A percentile compares a stretch with the other conserved stretches of the same genome.
phyloP scores from a whole-genome alignment of 2,113 vertebrate species.

The Chaetodon auriga region DNA sequence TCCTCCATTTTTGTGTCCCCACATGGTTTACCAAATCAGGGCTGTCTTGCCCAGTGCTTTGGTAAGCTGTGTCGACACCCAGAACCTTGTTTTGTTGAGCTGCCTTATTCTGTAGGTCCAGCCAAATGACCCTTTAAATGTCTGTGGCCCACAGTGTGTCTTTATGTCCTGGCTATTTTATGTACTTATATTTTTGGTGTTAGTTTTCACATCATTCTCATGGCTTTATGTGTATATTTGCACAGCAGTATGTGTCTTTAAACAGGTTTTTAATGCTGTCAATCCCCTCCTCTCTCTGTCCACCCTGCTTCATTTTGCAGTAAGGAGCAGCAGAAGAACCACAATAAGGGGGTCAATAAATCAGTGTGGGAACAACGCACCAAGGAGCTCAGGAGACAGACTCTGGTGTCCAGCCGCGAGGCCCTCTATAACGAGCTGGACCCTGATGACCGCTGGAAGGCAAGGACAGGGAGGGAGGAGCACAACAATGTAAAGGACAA shows the following conservation, averaged over 20 bases:
- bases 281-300: slow-evolving; percentile 14
- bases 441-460: slow-evolving; percentile 93
- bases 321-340: slow-evolving; percentile 95
- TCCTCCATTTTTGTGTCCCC: slow-evolving; percentile 58
- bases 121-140: slow-evolving; percentile 62
- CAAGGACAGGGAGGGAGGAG: slow-evolving; percentile 76
- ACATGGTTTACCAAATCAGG: slow-evolving; percentile 67
- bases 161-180: slow-evolving; percentile 69
- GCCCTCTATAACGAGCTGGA: slow-evolving; percentile 94
- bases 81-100: slow-evolving; percentile 40
- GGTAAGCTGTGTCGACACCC: slow-evolving; percentile 66
- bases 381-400: slow-evolving; percentile 93
- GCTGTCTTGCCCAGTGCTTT: slow-evolving; percentile 54
- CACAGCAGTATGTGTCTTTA: neutral
- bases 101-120: slow-evolving; percentile 54
- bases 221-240: slow-evolving; percentile 55
- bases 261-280: slow-evolving; percentile 15
- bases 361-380: slow-evolving; percentile 97
- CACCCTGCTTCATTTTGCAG: slow-evolving; percentile 77
- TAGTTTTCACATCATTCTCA: slow-evolving; percentile 66
- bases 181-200: slow-evolving; percentile 68
- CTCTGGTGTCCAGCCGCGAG: slow-evolving; percentile 92
- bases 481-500: slow-evolving; percentile 83
- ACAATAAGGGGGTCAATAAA: slow-evolving; percentile 87
- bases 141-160: slow-evolving; percentile 70